A percentile compares a stretch with the other conserved stretches of the same genome.
phyloP scores from a whole-genome alignment of 1,140 invertebrate species.

The Scaptomyza montana region DNA sequence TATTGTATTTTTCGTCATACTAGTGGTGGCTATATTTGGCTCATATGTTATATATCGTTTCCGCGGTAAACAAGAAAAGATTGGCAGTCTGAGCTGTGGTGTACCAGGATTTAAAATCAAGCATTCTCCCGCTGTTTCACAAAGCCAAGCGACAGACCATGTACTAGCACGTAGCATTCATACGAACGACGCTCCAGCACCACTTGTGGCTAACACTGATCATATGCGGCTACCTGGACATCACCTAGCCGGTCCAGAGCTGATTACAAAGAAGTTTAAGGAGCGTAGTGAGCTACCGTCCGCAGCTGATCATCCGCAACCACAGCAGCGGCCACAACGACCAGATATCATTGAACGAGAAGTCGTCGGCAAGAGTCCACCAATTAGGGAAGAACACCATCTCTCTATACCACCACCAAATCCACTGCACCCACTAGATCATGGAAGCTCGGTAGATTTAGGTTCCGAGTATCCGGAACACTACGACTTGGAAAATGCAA shows the following conservation, averaged over 20 bases:
- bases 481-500: slow-evolving; percentile 98
- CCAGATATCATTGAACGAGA: slow-evolving; percentile 97
- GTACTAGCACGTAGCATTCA: slow-evolving; percentile 85
- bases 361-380: slow-evolving; percentile 91
- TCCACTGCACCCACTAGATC: slow-evolving; percentile 88
- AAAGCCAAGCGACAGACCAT: slow-evolving; percentile 84
- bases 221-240: slow-evolving; percentile 73
- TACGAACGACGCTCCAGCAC: slow-evolving; percentile 50
- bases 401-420: slow-evolving; percentile 88
- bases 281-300: slow-evolving; percentile 89
- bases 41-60: slow-evolving; percentile 95
- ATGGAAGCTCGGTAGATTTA: slow-evolving; percentile 86
- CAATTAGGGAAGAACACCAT: slow-evolving; percentile 90
- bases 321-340: slow-evolving; percentile 88
- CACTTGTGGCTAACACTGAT: slow-evolving; percentile 76
- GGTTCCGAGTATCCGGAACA: slow-evolving; percentile 96
- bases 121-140: slow-evolving; percentile 87
- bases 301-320: slow-evolving; percentile 85
- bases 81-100: slow-evolving; percentile 84
- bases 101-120: slow-evolving; percentile 86
- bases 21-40: slow-evolving; percentile 93
- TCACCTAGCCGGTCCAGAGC: slow-evolving; percentile 90
- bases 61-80: slow-evolving; percentile 92
- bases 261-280: slow-evolving; percentile 94
- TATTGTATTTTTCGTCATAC: slow-evolving; percentile 96